Base-by-base conservation (phyloP, 2,797 vertebrate genomes). In the Arctocebus calabarensis region DNA sequence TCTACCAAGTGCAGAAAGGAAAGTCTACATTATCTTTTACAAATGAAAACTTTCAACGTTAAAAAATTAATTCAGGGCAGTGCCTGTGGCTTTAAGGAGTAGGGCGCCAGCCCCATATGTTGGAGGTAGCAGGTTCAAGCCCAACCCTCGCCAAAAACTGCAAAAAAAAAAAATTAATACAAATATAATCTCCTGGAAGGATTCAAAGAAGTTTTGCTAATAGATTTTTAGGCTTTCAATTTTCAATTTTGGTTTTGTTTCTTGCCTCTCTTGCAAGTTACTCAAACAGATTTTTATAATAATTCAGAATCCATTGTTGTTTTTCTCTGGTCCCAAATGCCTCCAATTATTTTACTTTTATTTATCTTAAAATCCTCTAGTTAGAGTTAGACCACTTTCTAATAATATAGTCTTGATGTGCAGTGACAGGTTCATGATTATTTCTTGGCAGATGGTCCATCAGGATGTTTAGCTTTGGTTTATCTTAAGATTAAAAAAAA, bases 201-300 rank as follows among this genome's bases (percentile, higher is more conserved):
- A 74, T 61, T 94, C 43, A 91, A 89, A 82, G 37, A 61, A 84
- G 22, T 86, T 85, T 89, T 73, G 19, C 81, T 20, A 93, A 20
- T 62, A 73, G 37, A 71, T 71, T 7, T 79, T 86, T 64, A 29
- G n/a, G 40, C 22, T 90, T 94, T 40, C 14, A 79, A 61, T 68
- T 87, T 92, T 89, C 29, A 74, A 55, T 62, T 90, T 94, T 89
- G n/a, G 40, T 64, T 95, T 73, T 64, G 20, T 82, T 40, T 29
- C 83, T 82, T 90, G 20, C 7, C 81, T 93, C 78, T 68, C 29
- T 88, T 92, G 25, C 59, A 34, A 40, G 23, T 68, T 92, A 85
- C 43, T 95, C 83, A 87, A 27, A n/a, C 87, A 82, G n/a, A 94
- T 84, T 88, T 95, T 96, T 90, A 82, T 84, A 62, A 64, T 90